phyloP scores from a whole-genome alignment of 1,140 invertebrate genomes.

The Drosophila hydei region DNA sequence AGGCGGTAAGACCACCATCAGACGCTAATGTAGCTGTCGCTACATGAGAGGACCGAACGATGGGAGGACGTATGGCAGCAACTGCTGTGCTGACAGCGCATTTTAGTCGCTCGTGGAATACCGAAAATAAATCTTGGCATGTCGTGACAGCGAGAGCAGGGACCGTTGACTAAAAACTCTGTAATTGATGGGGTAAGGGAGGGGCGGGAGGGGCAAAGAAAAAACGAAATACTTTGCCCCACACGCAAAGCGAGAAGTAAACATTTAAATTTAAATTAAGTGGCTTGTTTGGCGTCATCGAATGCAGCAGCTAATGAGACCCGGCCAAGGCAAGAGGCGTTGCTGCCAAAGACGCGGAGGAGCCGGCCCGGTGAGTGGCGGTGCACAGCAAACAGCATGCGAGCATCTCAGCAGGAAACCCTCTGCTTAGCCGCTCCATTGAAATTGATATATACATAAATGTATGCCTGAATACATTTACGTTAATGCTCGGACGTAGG shows the following conservation, averaged over 20 bases:
- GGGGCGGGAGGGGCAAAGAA: slow-evolving; percentile 6
- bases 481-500: neutral
- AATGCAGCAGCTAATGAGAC: slow-evolving; percentile 75
- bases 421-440: slow-evolving; percentile 46
- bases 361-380: neutral
- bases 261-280: slow-evolving; percentile 83
- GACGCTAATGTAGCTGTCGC: slow-evolving; percentile 56
- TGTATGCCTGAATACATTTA: neutral
- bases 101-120: slow-evolving; percentile 75
- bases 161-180: neutral
- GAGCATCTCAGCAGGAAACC: slow-evolving; percentile 59
- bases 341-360: neutral
- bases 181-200: neutral
- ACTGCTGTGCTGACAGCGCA: slow-evolving; percentile 76
- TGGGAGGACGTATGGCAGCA: slow-evolving; percentile 66
- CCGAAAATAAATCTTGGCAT: slow-evolving; percentile 77
- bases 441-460: slow-evolving; percentile 61
- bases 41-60: slow-evolving; percentile 6
- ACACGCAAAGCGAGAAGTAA: slow-evolving; percentile 77
- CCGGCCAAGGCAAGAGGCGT: neutral
- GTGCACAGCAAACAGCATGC: slow-evolving; percentile 14
- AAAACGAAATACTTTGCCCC: slow-evolving; percentile 73
- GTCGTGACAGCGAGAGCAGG: slow-evolving; percentile 54
- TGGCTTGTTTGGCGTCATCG: slow-evolving; percentile 76
- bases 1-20: slow-evolving; percentile 56